Evolutionary conservation across 2,113 vertebrate genomes (phyloP).

Genomic region (Murina feae): DNA sequence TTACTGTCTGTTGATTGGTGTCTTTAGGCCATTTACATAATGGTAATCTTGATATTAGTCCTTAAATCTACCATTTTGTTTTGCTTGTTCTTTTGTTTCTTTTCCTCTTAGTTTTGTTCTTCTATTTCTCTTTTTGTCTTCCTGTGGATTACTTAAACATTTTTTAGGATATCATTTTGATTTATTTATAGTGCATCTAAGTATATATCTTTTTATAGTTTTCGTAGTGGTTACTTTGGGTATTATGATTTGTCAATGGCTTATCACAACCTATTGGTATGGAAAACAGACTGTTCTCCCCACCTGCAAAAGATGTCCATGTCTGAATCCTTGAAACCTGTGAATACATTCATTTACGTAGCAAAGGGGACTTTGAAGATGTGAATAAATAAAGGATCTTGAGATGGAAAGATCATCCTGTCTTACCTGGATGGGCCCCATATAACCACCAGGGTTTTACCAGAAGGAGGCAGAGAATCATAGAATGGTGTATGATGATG

Average conservation of each 20-base stretch:
- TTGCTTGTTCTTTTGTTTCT: not conserved
- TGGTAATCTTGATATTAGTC: not conserved
- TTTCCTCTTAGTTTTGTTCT: not conserved
- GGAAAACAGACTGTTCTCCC: not conserved
- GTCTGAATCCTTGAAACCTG: not conserved
- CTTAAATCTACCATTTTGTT: not conserved
- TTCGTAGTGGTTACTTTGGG: not conserved
- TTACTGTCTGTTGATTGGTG: not conserved
- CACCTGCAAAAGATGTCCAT: not conserved
- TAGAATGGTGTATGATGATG: not conserved
- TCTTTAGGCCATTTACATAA: not conserved
- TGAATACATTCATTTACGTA: not conserved
- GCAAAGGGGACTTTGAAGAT: not conserved
- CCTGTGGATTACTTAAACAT: not conserved
- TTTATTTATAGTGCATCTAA: not conserved
- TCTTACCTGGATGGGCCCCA: not conserved
- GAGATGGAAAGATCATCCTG: not conserved
- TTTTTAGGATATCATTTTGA: not conserved
- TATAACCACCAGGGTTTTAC: not conserved
- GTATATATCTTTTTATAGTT: not conserved
- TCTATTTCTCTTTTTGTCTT: not conserved
- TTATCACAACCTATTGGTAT: not conserved
- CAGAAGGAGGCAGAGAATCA: not conserved
- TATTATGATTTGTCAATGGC: not conserved
- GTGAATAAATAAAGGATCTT: not conserved